phyloP scores from a whole-genome alignment of 2,888 invertebrate genomes.

The Omphaloscelis lunosa region DNA sequence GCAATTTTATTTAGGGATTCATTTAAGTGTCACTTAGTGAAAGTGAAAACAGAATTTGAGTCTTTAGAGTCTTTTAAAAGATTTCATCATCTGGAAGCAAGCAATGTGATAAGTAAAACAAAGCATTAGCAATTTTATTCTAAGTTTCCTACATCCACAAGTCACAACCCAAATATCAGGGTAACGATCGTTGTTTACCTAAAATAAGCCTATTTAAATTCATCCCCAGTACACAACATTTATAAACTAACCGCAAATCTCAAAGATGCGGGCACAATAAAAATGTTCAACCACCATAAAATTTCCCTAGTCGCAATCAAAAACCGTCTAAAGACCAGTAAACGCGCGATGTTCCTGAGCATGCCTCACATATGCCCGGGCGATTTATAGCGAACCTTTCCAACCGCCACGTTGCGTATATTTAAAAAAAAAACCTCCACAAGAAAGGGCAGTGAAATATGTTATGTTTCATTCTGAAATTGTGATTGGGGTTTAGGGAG shows the following conservation, averaged over 20 bases:
- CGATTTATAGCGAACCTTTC: constrained; percentile 84
- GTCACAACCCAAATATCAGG: neutral
- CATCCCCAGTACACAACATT: constrained; percentile 32
- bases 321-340: constrained; percentile 59
- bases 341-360: constrained; percentile 71
- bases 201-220: constrained; percentile 43
- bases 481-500: constrained; percentile 88
- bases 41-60: too few relatives aligned
- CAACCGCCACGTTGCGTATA: constrained; percentile 77
- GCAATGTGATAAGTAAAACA: too few relatives aligned
- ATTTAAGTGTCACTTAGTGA: too few relatives aligned
- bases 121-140: neutral
- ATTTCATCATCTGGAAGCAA: neutral
- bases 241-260: constrained; percentile 56
- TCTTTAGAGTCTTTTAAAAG: neutral
- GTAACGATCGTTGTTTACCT: neutral
- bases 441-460: constrained; percentile 80
- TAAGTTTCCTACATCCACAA: neutral
- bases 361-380: constrained; percentile 75
- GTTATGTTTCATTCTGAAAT: constrained; percentile 85
- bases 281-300: constrained; percentile 61
- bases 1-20: too few relatives aligned
- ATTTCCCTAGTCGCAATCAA: constrained; percentile 62
- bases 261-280: constrained; percentile 48
- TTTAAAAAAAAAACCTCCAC: constrained; percentile 70